A percentile compares a stretch with the other conserved stretches of the same genome.
These are phyloP conservation scores for Rhea pennata DNA, from an alignment of 2,113 vertebrate genomes.

Conservation along the genomic window DNA sequence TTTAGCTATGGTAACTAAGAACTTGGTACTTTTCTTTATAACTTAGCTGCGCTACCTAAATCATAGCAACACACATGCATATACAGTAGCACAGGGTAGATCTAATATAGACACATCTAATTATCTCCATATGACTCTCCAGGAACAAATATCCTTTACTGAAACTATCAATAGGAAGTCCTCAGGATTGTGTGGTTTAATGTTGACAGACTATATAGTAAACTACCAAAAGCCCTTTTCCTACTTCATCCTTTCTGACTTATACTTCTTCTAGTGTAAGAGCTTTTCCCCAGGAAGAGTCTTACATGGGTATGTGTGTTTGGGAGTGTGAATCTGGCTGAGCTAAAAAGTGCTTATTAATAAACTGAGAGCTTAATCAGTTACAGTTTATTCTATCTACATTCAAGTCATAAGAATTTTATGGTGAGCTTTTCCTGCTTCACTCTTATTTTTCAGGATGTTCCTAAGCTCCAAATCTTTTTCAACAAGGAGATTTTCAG, in stretches of 20 bases:
- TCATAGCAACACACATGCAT: neutral
- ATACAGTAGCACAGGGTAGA: accelerated
- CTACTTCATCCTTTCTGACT: neutral
- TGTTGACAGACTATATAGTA: neutral
- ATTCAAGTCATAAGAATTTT: neutral
- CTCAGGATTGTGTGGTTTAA: neutral
- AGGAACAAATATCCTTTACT: neutral
- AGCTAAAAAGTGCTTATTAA: neutral
- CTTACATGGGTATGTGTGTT: neutral
- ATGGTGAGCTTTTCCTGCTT: neutral
- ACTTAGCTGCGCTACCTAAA: neutral
- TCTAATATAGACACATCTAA: neutral
- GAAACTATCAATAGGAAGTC: neutral
- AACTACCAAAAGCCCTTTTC: neutral
- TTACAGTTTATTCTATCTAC: neutral
- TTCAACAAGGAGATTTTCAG: neutral
- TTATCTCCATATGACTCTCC: neutral
- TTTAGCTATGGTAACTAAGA: neutral
- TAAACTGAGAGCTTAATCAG: neutral
- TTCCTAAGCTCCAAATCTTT: neutral
- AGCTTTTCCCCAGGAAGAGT: neutral
- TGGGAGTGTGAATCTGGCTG: neutral
- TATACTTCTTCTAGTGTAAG: neutral
- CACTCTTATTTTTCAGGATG: neutral
- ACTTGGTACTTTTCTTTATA: neutral